Evolutionary conservation across 2,113 vertebrate genomes (phyloP).

Genomic region (Nansenia antarctica): DNA sequence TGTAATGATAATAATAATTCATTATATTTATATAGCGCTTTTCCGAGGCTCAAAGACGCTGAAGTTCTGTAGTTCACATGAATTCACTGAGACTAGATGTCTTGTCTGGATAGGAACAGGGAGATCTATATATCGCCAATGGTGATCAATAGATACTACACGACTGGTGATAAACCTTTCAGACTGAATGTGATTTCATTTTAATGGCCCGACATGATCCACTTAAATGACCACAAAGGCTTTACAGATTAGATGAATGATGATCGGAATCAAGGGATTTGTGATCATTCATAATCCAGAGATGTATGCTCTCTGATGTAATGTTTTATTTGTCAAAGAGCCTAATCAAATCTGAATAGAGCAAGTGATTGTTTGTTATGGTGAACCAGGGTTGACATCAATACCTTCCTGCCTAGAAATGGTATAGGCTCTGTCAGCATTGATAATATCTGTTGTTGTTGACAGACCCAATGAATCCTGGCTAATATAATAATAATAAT

Average conservation of each 20-base stretch:
- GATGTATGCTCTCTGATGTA: background rate
- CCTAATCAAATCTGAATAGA: background rate
- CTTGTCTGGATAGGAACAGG: no score
- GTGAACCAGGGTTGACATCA: background rate
- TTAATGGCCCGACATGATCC: slow-evolving; percentile 13
- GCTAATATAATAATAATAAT: no score
- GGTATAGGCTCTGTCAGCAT: background rate
- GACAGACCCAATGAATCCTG: no score
- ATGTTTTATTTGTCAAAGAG: background rate
- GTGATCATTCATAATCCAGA: slow-evolving; percentile 5
- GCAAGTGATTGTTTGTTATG: background rate
- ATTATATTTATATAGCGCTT: no score
- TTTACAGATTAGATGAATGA: slow-evolving; percentile 20
- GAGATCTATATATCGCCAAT: background rate
- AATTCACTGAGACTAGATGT: background rate
- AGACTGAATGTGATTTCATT: slow-evolving; percentile 1
- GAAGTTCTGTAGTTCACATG: background rate
- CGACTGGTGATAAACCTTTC: background rate
- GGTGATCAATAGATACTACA: background rate
- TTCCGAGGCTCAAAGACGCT: no score
- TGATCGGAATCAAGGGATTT: slow-evolving; percentile 20
- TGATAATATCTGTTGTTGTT: background rate
- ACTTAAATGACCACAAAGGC: slow-evolving; percentile 2
- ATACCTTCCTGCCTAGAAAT: background rate
- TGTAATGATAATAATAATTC: no score